Conservation (phyloP, 2,113 vertebrate species). For the Dicrurus megarhynchus region DNA sequence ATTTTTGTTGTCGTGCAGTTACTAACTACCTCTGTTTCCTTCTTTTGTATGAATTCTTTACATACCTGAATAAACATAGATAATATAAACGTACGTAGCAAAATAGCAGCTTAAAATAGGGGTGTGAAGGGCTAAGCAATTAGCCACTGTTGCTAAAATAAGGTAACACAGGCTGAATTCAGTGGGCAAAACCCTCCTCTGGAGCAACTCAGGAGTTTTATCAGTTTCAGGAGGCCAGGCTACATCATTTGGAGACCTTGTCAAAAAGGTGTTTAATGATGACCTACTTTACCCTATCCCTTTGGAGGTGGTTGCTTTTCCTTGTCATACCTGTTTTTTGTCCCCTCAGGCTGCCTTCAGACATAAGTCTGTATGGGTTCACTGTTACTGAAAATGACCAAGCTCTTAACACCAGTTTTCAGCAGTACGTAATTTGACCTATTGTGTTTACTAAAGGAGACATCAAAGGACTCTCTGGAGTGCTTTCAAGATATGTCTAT, state of each 20-base stretch:
- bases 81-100: not conserved
- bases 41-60: not conserved
- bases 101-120: not conserved
- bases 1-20: not conserved
- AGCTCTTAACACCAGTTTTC: not conserved
- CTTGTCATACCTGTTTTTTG: conserved; percentile 13
- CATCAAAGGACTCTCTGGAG: not conserved
- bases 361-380: not conserved
- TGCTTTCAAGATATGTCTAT: not conserved
- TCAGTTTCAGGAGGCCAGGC: not conserved
- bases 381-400: not conserved
- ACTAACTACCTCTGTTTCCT: not conserved
- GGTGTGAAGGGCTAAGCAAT: not conserved
- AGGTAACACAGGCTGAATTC: not conserved
- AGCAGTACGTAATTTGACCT: not conserved
- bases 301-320: not conserved
- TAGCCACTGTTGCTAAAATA: not conserved
- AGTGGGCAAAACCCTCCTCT: not conserved
- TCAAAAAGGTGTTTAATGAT: not conserved
- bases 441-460: conserved; percentile 6
- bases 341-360: not conserved
- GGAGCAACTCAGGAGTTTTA: not conserved
- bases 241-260: not conserved
- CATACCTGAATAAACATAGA: not conserved
- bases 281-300: conserved; percentile 6